Conservation (phyloP, 30 jellyfish, hydroid and myxozoan species). For the Chrysaora quinquecirrha region DNA sequence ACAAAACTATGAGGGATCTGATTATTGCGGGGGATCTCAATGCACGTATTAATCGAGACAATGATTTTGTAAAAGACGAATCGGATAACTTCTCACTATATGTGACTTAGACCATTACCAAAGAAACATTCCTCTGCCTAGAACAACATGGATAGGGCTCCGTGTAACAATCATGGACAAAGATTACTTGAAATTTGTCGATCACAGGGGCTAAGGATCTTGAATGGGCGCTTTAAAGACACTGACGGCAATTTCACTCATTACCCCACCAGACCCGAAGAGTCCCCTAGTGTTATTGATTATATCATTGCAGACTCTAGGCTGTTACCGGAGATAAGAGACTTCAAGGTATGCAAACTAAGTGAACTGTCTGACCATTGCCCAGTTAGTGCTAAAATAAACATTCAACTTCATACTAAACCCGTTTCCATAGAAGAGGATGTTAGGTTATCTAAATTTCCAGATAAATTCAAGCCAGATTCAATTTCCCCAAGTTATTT, state of each 20-base stretch:
- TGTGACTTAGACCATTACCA: not conserved
- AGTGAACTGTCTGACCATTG: not conserved
- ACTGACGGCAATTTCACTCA: not conserved
- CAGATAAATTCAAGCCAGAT: not conserved
- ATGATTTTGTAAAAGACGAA: not conserved
- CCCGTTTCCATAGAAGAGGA: not conserved
- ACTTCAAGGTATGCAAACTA: not conserved
- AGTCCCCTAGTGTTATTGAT: not conserved
- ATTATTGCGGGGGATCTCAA: not conserved
- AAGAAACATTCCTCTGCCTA: not conserved
- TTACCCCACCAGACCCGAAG: not conserved
- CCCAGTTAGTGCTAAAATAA: not conserved
- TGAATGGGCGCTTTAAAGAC: not conserved
- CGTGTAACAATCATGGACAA: not conserved
- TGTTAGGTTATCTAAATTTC: not conserved
- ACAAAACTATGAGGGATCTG: not conserved
- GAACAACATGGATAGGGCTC: not conserved
- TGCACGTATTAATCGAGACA: not conserved
- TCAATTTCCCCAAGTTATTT: not conserved
- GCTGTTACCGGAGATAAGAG: not conserved
- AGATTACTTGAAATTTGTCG: not conserved
- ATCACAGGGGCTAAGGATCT: not conserved
- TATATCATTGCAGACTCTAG: not conserved
- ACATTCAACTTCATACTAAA: no score
- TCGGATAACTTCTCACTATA: not conserved